Base-by-base conservation (phyloP, 1,140 invertebrate genomes). In the Rhagoletis pomonella region DNA sequence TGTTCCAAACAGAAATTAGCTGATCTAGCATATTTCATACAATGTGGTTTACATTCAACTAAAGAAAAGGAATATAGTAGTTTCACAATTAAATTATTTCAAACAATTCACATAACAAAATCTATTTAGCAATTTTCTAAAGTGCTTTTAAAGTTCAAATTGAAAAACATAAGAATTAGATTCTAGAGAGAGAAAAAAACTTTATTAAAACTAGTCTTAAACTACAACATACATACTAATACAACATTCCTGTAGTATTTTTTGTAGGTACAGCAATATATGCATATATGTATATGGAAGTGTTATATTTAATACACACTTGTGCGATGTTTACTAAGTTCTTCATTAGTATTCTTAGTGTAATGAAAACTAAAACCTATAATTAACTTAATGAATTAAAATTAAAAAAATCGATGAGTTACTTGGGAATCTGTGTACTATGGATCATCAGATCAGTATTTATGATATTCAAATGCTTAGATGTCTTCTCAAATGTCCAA, bases 141-240 rank as follows among this genome's bases (percentile, higher is more conserved):
- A 73, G 73, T 17, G 19, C 10, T 29, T 55, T 42, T 14, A 81
- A 10, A 81, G n/a, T 29, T 29, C 29, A 55, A 17, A 9, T 47
- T 19, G 7, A 19, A n/a, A 81, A 55, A 81, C 47, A 81, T 81
- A 58, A 29, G 47, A 10, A 81, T 81, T 55, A 81, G n/a, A 55
- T 81, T 81, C 73, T 81, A 81, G 29, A 17, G 17, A 81, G 55
- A 81, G 9, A 14, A 62, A 14, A 14, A 29, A 29, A 29, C 12
- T 17, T 77, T 14, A 19, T 42, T 81, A 81, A 62, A 14, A 81
- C 73, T 81, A 81, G 5, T 47, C n/a, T 81, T 47, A 81, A 55
- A 81, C 29, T 29, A 81, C 44, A 55, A 81, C 17, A 14, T 62
- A 17, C n/a, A 17, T 62, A 17, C 19, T 81, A 55, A 81, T 81